Conservation (phyloP, 53 echinoderm and acorn worm species). For the Luidia sarsii region DNA sequence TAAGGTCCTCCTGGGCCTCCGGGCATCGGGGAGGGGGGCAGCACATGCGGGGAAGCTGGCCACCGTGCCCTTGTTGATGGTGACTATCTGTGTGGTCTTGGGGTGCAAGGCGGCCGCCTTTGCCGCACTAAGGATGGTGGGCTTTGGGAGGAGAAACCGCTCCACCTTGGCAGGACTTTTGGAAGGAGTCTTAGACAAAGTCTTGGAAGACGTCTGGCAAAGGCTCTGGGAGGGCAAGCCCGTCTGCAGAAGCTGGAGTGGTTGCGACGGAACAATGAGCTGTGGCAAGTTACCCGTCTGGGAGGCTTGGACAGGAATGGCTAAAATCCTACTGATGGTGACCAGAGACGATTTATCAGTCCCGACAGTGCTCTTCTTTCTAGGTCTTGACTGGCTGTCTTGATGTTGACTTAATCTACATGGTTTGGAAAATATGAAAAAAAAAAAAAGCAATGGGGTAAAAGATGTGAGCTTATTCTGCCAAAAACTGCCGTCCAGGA, state of each 20-base stretch:
- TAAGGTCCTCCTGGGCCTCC: not conserved
- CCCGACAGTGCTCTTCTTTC: no score
- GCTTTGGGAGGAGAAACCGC: constrained; percentile 49
- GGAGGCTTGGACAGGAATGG: constrained; percentile 11
- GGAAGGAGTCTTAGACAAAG: not conserved
- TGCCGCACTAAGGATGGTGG: constrained; percentile 17
- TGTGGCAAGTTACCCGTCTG: not conserved
- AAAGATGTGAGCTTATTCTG: no score
- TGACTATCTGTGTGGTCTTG: constrained; percentile 36
- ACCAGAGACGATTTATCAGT: not conserved
- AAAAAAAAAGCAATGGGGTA: no score
- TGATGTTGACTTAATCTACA: no score
- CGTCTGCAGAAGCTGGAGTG: not conserved
- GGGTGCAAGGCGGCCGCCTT: constrained; percentile 50
- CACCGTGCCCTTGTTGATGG: constrained; percentile 46
- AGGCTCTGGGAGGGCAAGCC: not conserved
- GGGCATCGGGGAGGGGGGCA: constrained; percentile 2
- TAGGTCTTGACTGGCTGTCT: no score
- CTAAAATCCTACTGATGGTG: not conserved
- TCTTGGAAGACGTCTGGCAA: not conserved
- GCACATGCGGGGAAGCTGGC: constrained; percentile 3
- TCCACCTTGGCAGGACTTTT: not conserved
- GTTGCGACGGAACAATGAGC: constrained; percentile 2
- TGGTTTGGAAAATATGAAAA: no score
- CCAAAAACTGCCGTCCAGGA: no score